phyloP scores from a whole-genome alignment of 1,140 invertebrate genomes.

The Drosophila chauvacae region DNA sequence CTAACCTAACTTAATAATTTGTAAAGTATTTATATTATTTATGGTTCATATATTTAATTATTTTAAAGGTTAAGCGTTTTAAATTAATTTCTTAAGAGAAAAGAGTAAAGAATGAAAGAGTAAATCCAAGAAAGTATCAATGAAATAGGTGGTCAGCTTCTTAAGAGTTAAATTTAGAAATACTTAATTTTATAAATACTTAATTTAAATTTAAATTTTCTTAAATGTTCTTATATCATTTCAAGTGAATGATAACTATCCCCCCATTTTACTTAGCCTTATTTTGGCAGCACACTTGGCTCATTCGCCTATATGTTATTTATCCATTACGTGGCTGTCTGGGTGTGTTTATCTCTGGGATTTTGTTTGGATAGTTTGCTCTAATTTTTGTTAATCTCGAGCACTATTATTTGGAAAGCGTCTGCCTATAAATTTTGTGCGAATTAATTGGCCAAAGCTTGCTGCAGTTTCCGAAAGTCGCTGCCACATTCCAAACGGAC shows the following conservation, averaged over 20 bases:
- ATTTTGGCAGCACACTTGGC: conserved; percentile 14
- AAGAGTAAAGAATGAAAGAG: too few relatives aligned
- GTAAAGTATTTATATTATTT: neutral
- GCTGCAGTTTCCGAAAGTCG: conserved; percentile 28
- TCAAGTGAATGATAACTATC: conserved; percentile 14
- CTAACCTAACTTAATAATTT: too few relatives aligned
- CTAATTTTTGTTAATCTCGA: conserved; percentile 41
- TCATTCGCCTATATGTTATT: conserved; percentile 7
- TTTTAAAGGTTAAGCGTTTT: too few relatives aligned
- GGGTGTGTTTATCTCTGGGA: conserved; percentile 33
- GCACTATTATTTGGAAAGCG: conserved; percentile 40
- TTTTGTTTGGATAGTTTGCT: conserved; percentile 45
- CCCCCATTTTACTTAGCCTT: neutral
- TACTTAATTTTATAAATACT: neutral
- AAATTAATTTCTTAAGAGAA: too few relatives aligned
- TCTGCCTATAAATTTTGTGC: conserved; percentile 21
- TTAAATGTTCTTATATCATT: neutral
- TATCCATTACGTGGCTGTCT: conserved; percentile 13
- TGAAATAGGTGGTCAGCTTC: neutral
- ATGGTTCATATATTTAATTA: too few relatives aligned
- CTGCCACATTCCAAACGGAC: conserved; percentile 44
- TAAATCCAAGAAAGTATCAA: too few relatives aligned
- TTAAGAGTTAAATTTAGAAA: neutral
- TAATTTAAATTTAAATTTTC: neutral
- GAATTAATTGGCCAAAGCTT: conserved; percentile 29